Evolutionary conservation across 2,797 vertebrate genomes (phyloP), one percentile per base, ranked within the genome.

Genomic region (Fistularia tabacaria): DNA sequence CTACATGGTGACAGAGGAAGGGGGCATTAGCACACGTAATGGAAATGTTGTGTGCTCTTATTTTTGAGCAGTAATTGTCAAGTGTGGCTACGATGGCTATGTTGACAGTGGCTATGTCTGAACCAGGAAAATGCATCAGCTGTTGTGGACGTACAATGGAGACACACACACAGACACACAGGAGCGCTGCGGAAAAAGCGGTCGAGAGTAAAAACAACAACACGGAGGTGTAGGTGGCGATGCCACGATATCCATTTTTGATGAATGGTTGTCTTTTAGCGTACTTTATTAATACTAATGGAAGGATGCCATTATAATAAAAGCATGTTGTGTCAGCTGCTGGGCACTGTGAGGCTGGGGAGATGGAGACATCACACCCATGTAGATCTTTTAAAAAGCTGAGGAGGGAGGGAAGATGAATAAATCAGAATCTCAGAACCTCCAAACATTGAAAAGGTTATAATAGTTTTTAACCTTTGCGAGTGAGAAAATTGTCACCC

Each of bases 121-220:
- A 62, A 86, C 77, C 62, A 82, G 76, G 70, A 66, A 86, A 87
- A 76, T 70, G 74, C 85, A 88, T 89, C 79, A 76, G 50, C 49
- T 44, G 66, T 64, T 74, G 62, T 53, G 56, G 68, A 63, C 64
- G 57, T 58, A 14, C 48, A 44, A 57, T n/a, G 3, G 14, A 49
- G 0, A 25, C 41, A 56, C 57, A 56, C 54, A 58, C 47, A 57
- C 45, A 64, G 44, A 59, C 8, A 51, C 63, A 64, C 43, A 51
- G 13, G 47, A n/a, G 48, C 49, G 60, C 60, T 64, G 14, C 13
- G 54, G 25, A 71, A 74, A 77, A 78, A 50, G 56, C 75, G 82
- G 67, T 79, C 80, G 80, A 84, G 83, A 63, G 82, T 74, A 84
- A 87, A 87, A 87, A 85, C 79, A 86, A 87, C 82, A 89, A 89